A percentile compares a stretch with the other conserved stretches of the same genome.
Conservation (phyloP, 2,888 invertebrate genomes). For the Dexiosoma caninum region DNA sequence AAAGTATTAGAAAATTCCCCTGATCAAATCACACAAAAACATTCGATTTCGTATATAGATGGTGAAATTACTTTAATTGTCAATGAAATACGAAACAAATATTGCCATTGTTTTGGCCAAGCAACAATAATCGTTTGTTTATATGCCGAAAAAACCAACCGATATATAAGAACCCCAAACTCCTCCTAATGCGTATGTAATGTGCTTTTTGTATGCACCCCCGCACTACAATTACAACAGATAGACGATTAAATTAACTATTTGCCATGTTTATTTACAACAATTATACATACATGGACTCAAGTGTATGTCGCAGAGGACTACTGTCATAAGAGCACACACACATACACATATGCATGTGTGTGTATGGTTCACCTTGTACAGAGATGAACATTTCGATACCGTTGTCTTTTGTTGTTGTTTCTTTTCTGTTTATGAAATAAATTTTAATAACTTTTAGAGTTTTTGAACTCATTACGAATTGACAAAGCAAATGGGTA, state of each 20-base stretch:
- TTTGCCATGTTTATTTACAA: slow-evolving; percentile 22
- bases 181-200: background rate
- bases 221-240: background rate
- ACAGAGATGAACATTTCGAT: too few species aligned
- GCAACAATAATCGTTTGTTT: background rate
- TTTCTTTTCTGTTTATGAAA: too few species aligned
- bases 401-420: too few species aligned
- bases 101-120: slow-evolving; percentile 48
- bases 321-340: background rate
- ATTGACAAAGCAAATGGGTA: too few species aligned
- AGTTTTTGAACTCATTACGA: too few species aligned
- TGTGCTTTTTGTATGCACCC: background rate
- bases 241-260: slow-evolving; percentile 30
- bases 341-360: background rate
- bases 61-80: slow-evolving; percentile 51
- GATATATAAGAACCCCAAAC: background rate
- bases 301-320: background rate
- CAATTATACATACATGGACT: background rate
- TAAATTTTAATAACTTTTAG: too few species aligned
- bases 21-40: slow-evolving; percentile 18
- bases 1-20: background rate
- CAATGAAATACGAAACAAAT: slow-evolving; percentile 43
- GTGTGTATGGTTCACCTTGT: background rate
- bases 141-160: too few species aligned
- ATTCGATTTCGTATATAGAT: background rate